A percentile compares a stretch with the other conserved stretches of the same genome.
phyloP scores from a whole-genome alignment of 2,797 vertebrate genomes.

The Glyptemys insculpta region DNA sequence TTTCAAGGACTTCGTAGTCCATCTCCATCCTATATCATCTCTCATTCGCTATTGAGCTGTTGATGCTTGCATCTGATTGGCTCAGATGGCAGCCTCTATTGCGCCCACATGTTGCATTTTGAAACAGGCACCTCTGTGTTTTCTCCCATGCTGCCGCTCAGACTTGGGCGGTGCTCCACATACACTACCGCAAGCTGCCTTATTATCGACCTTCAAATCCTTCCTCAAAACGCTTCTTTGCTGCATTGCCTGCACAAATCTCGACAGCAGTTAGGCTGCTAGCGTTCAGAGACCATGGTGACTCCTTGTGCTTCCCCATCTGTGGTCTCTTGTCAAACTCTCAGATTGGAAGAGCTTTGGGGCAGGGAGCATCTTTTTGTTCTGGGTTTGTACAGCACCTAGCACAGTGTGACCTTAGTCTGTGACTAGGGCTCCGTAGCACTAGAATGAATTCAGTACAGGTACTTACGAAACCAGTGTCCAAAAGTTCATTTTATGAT shows the following conservation, averaged over 20 bases:
- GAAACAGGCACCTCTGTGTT: too few species aligned
- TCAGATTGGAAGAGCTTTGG: neutral
- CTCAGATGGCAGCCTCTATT: too few species aligned
- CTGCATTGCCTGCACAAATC: neutral
- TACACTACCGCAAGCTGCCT: too few species aligned
- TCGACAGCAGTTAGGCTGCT: neutral
- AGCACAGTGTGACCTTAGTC: neutral
- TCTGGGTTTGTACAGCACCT: neutral
- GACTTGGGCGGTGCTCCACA: too few species aligned
- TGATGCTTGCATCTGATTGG: too few species aligned
- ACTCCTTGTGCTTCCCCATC: neutral
- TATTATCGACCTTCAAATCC: too few species aligned
- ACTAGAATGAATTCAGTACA: neutral
- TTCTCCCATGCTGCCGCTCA: too few species aligned
- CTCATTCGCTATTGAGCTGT: too few species aligned
- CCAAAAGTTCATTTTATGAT: conserved; percentile 69
- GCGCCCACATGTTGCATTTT: too few species aligned
- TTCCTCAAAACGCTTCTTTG: neutral
- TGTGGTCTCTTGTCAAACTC: neutral
- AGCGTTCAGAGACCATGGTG: neutral
- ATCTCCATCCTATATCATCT: too few species aligned
- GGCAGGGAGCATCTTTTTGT: neutral
- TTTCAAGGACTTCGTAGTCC: too few species aligned
- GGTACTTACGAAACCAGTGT: conserved; percentile 48
- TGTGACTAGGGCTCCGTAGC: too few species aligned